Conservation (phyloP, 2,797 vertebrate species). For the Taeniopygia guttata region DNA sequence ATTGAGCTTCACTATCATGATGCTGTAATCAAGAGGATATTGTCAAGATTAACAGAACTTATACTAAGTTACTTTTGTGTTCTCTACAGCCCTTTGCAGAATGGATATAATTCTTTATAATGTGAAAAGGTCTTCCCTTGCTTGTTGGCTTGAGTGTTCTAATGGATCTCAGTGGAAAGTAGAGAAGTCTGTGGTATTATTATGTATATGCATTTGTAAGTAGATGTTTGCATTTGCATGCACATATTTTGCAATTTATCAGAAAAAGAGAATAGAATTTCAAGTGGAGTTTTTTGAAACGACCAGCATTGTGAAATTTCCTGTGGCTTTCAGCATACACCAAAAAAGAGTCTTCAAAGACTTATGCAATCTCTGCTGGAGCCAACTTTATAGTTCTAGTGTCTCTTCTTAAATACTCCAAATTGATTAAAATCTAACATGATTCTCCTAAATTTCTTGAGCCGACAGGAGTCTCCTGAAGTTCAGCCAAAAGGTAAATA, state of each 20-base stretch:
- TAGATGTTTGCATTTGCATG: neutral
- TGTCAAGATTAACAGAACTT: neutral
- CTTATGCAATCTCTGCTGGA: neutral
- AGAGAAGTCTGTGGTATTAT: neutral
- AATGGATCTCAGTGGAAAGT: neutral
- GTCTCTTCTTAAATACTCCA: neutral
- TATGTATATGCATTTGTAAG: neutral
- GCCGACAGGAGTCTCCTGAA: neutral
- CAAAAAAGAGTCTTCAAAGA: neutral
- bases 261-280: neutral
- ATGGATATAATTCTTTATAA: neutral
- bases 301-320: neutral
- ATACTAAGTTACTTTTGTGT: neutral
- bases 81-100: neutral
- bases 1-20: neutral
- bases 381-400: neutral
- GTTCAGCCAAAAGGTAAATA: neutral
- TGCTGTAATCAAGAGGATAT: neutral
- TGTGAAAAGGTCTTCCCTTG: neutral
- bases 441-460: neutral
- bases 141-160: neutral
- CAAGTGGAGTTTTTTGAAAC: neutral
- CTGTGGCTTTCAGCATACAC: neutral
- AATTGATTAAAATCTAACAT: neutral
- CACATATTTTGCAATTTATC: neutral